Base-by-base conservation (phyloP, 1,140 invertebrate genomes). In the Drosophila oshimai region DNA sequence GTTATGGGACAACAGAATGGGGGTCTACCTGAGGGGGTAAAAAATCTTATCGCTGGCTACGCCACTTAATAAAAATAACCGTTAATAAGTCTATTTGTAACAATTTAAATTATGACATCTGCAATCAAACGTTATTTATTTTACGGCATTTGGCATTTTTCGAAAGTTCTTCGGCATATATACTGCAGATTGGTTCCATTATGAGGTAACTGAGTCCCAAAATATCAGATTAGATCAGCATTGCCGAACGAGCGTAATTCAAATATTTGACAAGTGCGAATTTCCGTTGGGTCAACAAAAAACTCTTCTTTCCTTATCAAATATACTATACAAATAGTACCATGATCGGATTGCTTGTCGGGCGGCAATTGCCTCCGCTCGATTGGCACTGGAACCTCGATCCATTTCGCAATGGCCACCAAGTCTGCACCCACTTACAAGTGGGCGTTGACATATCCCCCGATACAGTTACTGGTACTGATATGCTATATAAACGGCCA, bases 61-160 rank as follows among this genome's bases (percentile, higher is more conserved):
- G 74, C 76, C 81, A 87, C 81, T 87, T 87, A 87, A 87, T 87
- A 88, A 77, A 86, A 87, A 87, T 81, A 87, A 81, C 28, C 64
- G 55, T 74, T 81, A 87, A 87, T 87, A 81, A 87, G 60, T 70
- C 61, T 87, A 87, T 87, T 87, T 87, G 76, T 70, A 77, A 74
- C 69, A 55, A 87, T 87, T 87, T 87, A 77, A 88, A 86, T 81
- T 86, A 86, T 81, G 76, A 68, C 74, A 78, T 57, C 65, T 62
- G 37, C 42, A 81, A 39, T 34, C 69, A 17, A 47, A 4, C 24
- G 24, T 44, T 64, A 64, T 64, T 70, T 67, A 51, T 18, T 64
- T 42, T 13, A 58, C 7, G 54, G 54, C 39, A 6, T 68, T 44
- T 24, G 12, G 41, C 49, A 7, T 37, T 42, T 72, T 61, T 12